Evolutionary conservation across 2,113 vertebrate genomes (phyloP), one percentile per base, ranked within the genome.

Genomic region (Hipposideros armiger): DNA sequence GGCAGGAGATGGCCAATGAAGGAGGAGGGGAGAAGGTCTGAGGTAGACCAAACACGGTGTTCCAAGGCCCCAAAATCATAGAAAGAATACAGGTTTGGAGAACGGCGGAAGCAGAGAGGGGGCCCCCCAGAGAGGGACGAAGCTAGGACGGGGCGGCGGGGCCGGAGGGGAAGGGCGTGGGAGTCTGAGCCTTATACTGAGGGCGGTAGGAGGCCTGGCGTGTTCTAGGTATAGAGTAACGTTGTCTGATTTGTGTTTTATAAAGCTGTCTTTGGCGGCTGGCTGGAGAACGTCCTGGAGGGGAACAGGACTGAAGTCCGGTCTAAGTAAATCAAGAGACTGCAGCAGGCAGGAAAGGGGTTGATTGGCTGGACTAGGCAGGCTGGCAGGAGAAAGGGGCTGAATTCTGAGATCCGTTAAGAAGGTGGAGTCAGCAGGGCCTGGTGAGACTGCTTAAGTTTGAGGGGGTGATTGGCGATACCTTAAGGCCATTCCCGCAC

Each of bases 151-250:
- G 3, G 0, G 42, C 1, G 5, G 56, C 60, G 6, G 7, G 77
- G 14, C 10, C 22, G 0, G n/a, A 69, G 26, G 22, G 10, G 47
- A 64, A 50, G 42, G 67, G 30, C 4, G 0, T 7, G 54, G 62
- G 45, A 14, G 1, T 9, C 73, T 2, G 15, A 32, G 13, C 36
- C 62, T 19, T 20, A 15, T 0, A 0, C 8, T 0, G 36, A 32
- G 26, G 11, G 4, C 52, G 36, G 1, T 0, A 0, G 20, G 47
- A 20, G 7, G 62, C 47, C 42, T 2, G 1, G 30, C 6, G 16
- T 0, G 42, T 42, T 26, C 40, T 11, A 52, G 16, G 0, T 69
- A 50, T 3, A 30, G 26, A 8, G 30, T 14, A 62, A 80, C 2
- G 24, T 54, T 5, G 22, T 47, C 83, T 8, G 45, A 24, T 3